Percentiles rank a stretch among this genome's conserved stretches.
These are phyloP conservation scores for Hydrotaea cyrtoneurina DNA, from an alignment of 2,888 invertebrate species.

Conservation along the genomic window DNA sequence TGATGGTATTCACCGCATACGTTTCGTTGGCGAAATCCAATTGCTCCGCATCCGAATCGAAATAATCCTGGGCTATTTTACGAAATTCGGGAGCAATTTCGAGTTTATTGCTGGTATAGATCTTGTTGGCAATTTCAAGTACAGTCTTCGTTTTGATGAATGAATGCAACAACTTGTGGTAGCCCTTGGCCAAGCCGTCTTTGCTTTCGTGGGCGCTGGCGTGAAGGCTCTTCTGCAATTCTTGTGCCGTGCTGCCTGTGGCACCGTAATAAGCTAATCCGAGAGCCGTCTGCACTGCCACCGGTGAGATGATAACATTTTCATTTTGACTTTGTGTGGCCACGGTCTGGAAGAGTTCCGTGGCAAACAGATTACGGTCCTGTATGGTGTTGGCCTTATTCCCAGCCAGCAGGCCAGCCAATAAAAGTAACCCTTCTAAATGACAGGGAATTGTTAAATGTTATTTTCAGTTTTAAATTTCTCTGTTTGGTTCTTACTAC, in stretches of 20 bases:
- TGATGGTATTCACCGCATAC: slow-evolving; percentile 85
- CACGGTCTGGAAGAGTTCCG: slow-evolving; percentile 76
- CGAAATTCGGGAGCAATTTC: slow-evolving; percentile 83
- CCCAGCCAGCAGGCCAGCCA: background rate
- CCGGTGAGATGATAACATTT: slow-evolving; percentile 77
- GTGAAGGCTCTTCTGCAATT: slow-evolving; percentile 74
- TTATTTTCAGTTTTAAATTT: slow-evolving; percentile 50
- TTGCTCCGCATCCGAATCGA: slow-evolving; percentile 85
- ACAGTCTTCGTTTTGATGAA: slow-evolving; percentile 77
- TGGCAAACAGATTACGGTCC: slow-evolving; percentile 77
- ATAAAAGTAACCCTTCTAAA: slow-evolving; percentile 27
- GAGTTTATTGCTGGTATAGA: slow-evolving; percentile 84
- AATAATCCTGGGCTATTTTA: slow-evolving; percentile 84
- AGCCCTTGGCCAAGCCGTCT: slow-evolving; percentile 75
- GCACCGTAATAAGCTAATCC: slow-evolving; percentile 76
- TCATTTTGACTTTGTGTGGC: slow-evolving; percentile 75
- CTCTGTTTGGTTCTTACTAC: slow-evolving; percentile 24
- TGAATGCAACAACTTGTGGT: slow-evolving; percentile 75
- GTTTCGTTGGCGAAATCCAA: slow-evolving; percentile 84
- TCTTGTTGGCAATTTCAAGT: slow-evolving; percentile 87
- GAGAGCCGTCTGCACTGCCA: slow-evolving; percentile 75
- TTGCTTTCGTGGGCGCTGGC: slow-evolving; percentile 76
- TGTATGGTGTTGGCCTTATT: slow-evolving; percentile 68
- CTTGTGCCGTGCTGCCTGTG: slow-evolving; percentile 73
- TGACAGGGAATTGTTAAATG: background rate